Evolutionary conservation across 2,888 invertebrate species (phyloP), one percentile per base, ranked within the genome.

Genomic region (Aporophyla nigra): DNA sequence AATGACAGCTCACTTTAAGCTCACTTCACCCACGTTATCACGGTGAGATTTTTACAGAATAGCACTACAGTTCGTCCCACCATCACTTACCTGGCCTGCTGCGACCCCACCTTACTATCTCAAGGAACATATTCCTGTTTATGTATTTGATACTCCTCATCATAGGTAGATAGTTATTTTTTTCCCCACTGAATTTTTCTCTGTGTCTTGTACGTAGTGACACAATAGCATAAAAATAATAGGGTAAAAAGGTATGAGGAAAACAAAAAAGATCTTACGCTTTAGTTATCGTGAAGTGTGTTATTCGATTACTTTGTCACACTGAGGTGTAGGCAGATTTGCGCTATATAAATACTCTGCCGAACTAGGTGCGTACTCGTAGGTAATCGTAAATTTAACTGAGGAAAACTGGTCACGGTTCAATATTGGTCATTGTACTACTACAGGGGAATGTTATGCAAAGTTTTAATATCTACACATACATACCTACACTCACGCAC

Each of bases 241-340:
- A 46, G 61, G 82, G 56, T 27, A 67, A 82, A 81, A 67, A 67
- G 19, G 53, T 54, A 74, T 19, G 33, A 77, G 73, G 63, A 73
- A 80, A 72, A 80, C 27, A 56, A 63, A 76, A 74, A 58, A 80
- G 16, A 63, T 80, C 21, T 63, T 33, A 33, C 33, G 63, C 51
- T 73, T 58, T 51, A 56, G 61, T 71, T 72, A 63, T 56, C 24
- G n/a, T 80, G 49, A 21, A 71, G 21, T 49, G 61, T 33, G 21
- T 79, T 54, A 49, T 54, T 71, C 61, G 80, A 71, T 76, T 79
- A 71, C 72, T 62, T 62, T 79, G 53, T 40, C 10, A 71, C 33
- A 40, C 10, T 27, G 46, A 61, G 5, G 19, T 71, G 40, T 27
- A 62, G 27, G 40, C 14, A 53, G 51, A 69, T 78, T 67, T 49